phyloP scores from a whole-genome alignment of 1,140 invertebrate genomes.

The Apis florea region DNA sequence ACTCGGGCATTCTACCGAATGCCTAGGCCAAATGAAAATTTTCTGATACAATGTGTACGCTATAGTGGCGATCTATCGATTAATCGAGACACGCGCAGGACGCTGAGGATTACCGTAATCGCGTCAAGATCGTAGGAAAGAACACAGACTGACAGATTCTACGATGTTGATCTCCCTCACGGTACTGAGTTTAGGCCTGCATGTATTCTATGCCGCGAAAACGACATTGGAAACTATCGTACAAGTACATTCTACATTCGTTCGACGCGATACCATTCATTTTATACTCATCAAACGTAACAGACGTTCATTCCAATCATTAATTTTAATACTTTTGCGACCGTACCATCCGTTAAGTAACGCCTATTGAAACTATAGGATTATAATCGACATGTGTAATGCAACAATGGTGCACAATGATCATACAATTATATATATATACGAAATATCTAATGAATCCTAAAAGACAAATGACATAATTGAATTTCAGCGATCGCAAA shows the following conservation, averaged over 20 bases:
- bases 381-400: no score
- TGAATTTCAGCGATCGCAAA: constrained; percentile 12
- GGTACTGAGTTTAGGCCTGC: constrained; percentile 19
- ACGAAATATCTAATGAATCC: background rate
- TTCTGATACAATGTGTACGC: constrained; percentile 40
- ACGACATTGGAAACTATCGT: constrained; percentile 34
- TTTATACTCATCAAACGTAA: background rate
- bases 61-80: constrained; percentile 39
- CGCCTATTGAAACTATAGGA: background rate
- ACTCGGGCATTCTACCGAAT: constrained; percentile 62
- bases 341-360: background rate
- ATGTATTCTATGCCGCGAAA: constrained; percentile 8
- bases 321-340: constrained; percentile 18
- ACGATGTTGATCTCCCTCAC: constrained; percentile 10
- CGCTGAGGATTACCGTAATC: constrained; percentile 14
- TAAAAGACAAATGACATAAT: background rate
- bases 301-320: background rate
- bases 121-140: constrained; percentile 15
- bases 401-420: no score
- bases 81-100: constrained; percentile 25
- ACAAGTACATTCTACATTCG: constrained; percentile 3
- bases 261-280: constrained; percentile 19
- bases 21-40: constrained; percentile 48
- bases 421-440: background rate
- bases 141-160: constrained; percentile 12